Evolutionary conservation across 2,888 invertebrate species (phyloP), one percentile per base, ranked within the genome.

Genomic region (Agonum fuliginosum): DNA sequence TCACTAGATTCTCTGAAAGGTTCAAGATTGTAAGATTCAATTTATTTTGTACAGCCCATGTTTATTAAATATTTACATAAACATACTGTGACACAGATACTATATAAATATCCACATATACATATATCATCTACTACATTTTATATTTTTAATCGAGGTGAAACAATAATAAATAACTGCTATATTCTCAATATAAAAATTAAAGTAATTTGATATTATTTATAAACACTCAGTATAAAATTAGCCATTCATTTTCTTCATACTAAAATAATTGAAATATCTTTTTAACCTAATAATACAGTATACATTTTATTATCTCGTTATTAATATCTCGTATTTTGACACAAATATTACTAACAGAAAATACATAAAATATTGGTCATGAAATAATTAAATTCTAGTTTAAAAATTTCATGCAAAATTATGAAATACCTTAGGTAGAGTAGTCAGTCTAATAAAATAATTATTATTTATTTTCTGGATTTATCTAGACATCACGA

Each of bases 241-340:
- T 62, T 62, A 62, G 54, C 12, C 54, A 22, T 54, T 17, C 58
- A 17, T 30, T 17, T 62, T 30, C 30, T 62, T 30, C 20, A 27
- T 62, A 30, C 30, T 62, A 54, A 54, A 54, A 54, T 54, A 54
- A 54, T 54, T 54, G 22, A 22, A 54, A 20, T 54, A 54, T 24
- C 19, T 48, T 24, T 54, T 20, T 24, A 30, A 14, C 46, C 27
- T 58, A 30, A 12, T 30, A 30, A 30, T 62, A 62, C 34, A 62
- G 58, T 62, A 62, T 62, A 62, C 58, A 17, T 27, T n/a, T 62
- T 62, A 62, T 62, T 62, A 62, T 62, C 58, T 30, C 30, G 30
- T 62, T 62, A 62, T 17, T 12, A 14, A 17, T 62, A 30, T 54
- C 24, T 54, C 22, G 22, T 5, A 24, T 37, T 37, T 37, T 24